Base-by-base conservation (phyloP, 2,113 vertebrate species). In the Muntiacus muntjak region DNA sequence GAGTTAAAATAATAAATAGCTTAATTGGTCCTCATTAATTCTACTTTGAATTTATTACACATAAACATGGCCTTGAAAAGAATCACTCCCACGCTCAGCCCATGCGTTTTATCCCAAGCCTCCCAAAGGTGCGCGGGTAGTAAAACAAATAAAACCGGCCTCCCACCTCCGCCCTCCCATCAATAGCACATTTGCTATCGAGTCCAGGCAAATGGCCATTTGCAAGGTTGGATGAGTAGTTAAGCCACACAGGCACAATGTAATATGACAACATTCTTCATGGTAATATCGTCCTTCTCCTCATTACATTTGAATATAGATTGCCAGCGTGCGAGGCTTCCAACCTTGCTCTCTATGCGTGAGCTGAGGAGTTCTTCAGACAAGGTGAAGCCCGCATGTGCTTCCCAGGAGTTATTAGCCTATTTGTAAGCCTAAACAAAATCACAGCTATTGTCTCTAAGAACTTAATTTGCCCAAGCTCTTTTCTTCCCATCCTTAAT, bases 271-370 rank as follows among this genome's bases (percentile, higher is more conserved):
- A 9, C 85, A 91, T 95, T 43, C 76, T 79, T 97, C 93, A 87
- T 30, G 67, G 88, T 95, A 85, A 94, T 82, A 87, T n/a, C 1
- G 2, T 57, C 74, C 91, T 52, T 55, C 9, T 40, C 64, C 85
- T 98, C 95, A 95, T 96, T 92, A 93, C 62, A 90, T 94, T 92
- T 96, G 95, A 98, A 95, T 95, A 83, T 52, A 95, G 92, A 96
- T 96, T 92, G 58, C 47, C 64, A 7, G n/a, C 1, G 36, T 14
- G 43, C 7, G 0, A 6, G 67, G 92, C 92, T 76, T 36, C 60
- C 4, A 9, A 85, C 62, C 79, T 62, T 11, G 1, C 67, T 43
- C 50, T 89, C 28, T 62, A 7, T 87, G 50, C 14, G 23, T 71
- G 82, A 96, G 74, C 78, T 78, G 33, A 26, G 47, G 12, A 89